Evolutionary conservation across 2,888 invertebrate species (phyloP).

Genomic region (Pediacus dermestoides): DNA sequence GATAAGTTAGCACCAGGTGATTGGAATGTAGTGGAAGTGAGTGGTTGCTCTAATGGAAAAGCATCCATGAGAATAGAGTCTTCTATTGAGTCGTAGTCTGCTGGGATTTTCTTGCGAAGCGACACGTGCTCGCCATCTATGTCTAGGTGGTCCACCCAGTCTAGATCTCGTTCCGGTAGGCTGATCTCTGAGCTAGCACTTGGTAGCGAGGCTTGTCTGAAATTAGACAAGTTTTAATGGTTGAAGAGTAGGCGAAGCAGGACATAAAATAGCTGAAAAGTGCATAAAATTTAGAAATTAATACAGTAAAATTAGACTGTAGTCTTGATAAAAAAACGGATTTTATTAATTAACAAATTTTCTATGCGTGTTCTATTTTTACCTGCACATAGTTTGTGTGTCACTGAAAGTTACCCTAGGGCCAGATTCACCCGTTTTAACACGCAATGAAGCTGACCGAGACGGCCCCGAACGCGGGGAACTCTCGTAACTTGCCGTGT

Average conservation of each 20-base stretch:
- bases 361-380: constrained; percentile 12
- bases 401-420: constrained; percentile 61
- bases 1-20: constrained; percentile 20
- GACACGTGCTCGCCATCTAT: constrained; percentile 64
- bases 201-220: constrained; percentile 73
- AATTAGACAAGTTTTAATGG: constrained; percentile 13
- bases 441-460: constrained; percentile 65
- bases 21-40: constrained; percentile 29
- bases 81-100: constrained; percentile 44
- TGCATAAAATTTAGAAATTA: too few species aligned
- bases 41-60: constrained; percentile 26
- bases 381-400: constrained; percentile 57
- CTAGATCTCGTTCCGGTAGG: constrained; percentile 53
- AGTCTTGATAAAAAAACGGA: background rate
- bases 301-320: too few species aligned
- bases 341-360: background rate
- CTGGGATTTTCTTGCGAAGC: constrained; percentile 55
- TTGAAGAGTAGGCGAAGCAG: background rate
- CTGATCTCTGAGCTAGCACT: constrained; percentile 70
- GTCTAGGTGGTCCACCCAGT: constrained; percentile 62
- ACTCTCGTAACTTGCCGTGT: constrained; percentile 63
- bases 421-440: constrained; percentile 51
- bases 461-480: constrained; percentile 71
- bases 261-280: too few species aligned
- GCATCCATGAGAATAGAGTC: constrained; percentile 27